Evolutionary conservation across 1,140 invertebrate species (phyloP).

Genomic region (Anastrepha ludens): DNA sequence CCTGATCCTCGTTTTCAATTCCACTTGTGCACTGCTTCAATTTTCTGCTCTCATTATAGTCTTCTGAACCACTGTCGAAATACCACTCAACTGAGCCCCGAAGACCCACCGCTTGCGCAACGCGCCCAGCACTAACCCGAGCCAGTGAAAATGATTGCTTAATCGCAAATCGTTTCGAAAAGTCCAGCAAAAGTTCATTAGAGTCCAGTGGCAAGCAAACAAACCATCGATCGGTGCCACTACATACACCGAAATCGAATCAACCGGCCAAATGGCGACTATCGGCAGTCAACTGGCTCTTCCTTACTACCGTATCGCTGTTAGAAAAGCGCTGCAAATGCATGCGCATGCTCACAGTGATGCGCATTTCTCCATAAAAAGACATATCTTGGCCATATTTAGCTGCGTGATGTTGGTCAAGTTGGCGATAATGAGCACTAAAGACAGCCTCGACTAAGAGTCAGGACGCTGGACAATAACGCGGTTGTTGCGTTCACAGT

Average conservation of each 20-base stretch:
- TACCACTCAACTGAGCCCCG: too few relatives aligned
- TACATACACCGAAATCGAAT: not conserved
- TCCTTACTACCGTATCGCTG: not conserved
- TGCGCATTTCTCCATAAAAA: slow-evolving; percentile 8
- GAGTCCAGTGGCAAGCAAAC: too few relatives aligned
- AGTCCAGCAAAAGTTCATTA: too few relatives aligned
- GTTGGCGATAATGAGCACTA: slow-evolving; percentile 9
- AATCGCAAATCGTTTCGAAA: too few relatives aligned
- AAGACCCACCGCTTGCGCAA: too few relatives aligned
- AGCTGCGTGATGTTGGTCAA: not conserved
- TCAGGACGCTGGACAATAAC: not conserved
- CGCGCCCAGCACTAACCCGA: too few relatives aligned
- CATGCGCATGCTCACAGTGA: not conserved
- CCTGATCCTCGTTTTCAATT: too few relatives aligned
- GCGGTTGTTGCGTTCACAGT: not conserved
- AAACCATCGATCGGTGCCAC: not conserved
- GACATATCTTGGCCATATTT: not conserved
- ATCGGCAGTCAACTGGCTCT: not conserved
- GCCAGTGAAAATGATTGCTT: too few relatives aligned
- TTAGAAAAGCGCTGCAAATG: not conserved
- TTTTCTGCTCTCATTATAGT: too few relatives aligned
- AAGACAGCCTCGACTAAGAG: not conserved
- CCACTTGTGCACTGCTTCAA: too few relatives aligned
- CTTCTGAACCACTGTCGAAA: too few relatives aligned
- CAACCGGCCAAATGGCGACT: not conserved